phyloP scores from a whole-genome alignment of 2,888 invertebrate genomes.

The Campaea margaritaria region DNA sequence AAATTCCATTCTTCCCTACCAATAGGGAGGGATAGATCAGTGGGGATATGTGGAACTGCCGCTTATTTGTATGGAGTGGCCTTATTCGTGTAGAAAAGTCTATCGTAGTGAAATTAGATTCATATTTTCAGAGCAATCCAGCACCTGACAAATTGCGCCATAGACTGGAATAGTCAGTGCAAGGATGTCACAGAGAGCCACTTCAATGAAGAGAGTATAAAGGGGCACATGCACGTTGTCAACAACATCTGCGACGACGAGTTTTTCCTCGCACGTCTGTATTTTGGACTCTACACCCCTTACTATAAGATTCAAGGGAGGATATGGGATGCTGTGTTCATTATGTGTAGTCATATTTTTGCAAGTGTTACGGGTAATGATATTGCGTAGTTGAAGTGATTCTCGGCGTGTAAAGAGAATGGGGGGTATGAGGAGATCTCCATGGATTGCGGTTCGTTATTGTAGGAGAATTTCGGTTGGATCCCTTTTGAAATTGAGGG shows the following conservation, averaged over 20 bases:
- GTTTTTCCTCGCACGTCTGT: slow-evolving; percentile 64
- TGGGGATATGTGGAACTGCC: no score
- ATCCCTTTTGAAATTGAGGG: no score
- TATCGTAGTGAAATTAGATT: slow-evolving; percentile 8
- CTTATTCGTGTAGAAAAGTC: no score
- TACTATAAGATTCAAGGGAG: slow-evolving; percentile 1
- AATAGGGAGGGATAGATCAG: no score
- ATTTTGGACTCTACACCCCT: slow-evolving; percentile 20
- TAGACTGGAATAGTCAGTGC: slow-evolving; percentile 77
- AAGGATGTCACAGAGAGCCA: slow-evolving; percentile 68
- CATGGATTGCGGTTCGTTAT: neutral
- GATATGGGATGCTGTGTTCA: slow-evolving; percentile 22
- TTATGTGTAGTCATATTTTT: slow-evolving; percentile 29
- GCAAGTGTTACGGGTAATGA: slow-evolving; percentile 30
- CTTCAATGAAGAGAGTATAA: slow-evolving; percentile 73
- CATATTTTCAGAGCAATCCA: slow-evolving; percentile 65
- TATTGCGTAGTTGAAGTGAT: slow-evolving; percentile 29
- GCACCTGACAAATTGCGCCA: slow-evolving; percentile 68
- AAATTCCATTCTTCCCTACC: no score
- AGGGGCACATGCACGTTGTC: slow-evolving; percentile 73
- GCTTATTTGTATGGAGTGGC: no score
- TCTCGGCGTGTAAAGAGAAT: slow-evolving; percentile 16
- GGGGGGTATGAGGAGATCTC: slow-evolving; percentile 1
- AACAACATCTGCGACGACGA: slow-evolving; percentile 69
- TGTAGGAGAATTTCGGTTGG: no score